Evolutionary conservation across 2,888 invertebrate genomes (phyloP), one percentile per base, ranked within the genome.

Genomic region (Flexamia atlantica): DNA sequence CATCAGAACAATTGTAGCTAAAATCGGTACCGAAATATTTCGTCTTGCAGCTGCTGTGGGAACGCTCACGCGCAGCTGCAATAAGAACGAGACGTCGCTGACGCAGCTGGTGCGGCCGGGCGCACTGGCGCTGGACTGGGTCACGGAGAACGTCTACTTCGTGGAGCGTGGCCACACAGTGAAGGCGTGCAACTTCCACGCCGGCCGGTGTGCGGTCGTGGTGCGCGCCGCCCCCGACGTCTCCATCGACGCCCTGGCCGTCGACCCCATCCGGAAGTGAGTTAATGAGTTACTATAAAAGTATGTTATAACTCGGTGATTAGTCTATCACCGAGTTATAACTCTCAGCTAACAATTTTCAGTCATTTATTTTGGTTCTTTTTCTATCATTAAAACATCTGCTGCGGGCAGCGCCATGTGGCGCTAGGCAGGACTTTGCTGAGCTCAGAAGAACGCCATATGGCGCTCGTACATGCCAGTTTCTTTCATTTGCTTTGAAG

Each of bases 111-210:
- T 72, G 42, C 89, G 89, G 84, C 93, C 93, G 0, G 89, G 89
- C 64, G 90, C 93, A 89, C 88, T 96, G 53, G 92, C 94, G 0
- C 91, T 95, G 0, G 96, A 97, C 88, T 96, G 96, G 96, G 90
- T 94, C 30, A 94, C 95, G 0, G 92, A 93, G 14, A 95, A 95
- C 88, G 91, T 95, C 0, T 96, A 96, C 89, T 94, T 93, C 86
- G 92, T 93, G 83, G 93, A 93, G 64, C 85, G 86, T 42, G 85
- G 84, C 2, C 83, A 87, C 20, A 81, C 85, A 0, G 89, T 91
- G 64, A 89, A 88, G 85, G 89, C 89, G 0, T 95, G 95, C 87
- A 91, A 92, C 85, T 90, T 94, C 80, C 89, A 89, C 1, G 90
- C 89, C 85, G 90, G 91, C 87, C 90, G 90, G 20, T 95, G 95